Evolutionary conservation across 2,113 vertebrate species (phyloP).

Genomic region (Agapornis roseicollis): DNA sequence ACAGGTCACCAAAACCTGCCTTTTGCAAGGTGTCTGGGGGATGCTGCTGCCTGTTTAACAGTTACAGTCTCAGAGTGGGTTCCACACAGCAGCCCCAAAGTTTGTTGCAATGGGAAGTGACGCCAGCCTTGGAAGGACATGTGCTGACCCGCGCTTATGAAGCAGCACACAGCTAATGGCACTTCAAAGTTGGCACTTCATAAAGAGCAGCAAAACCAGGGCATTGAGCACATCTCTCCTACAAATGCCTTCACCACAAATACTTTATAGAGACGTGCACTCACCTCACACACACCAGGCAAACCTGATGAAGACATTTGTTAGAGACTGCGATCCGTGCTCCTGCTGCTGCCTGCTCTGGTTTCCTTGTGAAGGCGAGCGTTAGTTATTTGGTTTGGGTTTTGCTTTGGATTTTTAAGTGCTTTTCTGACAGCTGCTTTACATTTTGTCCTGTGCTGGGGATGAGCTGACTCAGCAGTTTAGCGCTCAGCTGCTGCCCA

Average conservation of each 20-base stretch:
- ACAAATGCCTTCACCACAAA: not conserved
- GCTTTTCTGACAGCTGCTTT: not conserved
- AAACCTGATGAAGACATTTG: not conserved
- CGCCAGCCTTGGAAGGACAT: not conserved
- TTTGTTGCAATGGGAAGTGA: not conserved
- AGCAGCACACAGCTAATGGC: rapidly evolving
- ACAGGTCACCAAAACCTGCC: not conserved
- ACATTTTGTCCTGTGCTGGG: not conserved
- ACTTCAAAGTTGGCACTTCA: not conserved
- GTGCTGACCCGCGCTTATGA: rapidly evolving
- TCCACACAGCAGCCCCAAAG: not conserved
- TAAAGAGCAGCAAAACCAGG: not conserved
- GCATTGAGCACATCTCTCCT: not conserved
- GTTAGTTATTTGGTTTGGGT: not conserved
- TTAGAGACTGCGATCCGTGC: not conserved
- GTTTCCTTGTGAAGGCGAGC: rapidly evolving
- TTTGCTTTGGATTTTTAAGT: not conserved
- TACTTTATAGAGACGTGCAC: not conserved
- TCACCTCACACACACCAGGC: not conserved
- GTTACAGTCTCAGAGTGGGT: rapidly evolving
- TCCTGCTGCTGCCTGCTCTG: not conserved
- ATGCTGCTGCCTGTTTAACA: not conserved
- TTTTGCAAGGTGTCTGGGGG: not conserved
- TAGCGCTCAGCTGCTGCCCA: not conserved
- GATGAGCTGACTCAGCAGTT: conserved; percentile 25